Base-by-base conservation (phyloP, 2,888 invertebrate species). In the Teinopalpus imperialis region DNA sequence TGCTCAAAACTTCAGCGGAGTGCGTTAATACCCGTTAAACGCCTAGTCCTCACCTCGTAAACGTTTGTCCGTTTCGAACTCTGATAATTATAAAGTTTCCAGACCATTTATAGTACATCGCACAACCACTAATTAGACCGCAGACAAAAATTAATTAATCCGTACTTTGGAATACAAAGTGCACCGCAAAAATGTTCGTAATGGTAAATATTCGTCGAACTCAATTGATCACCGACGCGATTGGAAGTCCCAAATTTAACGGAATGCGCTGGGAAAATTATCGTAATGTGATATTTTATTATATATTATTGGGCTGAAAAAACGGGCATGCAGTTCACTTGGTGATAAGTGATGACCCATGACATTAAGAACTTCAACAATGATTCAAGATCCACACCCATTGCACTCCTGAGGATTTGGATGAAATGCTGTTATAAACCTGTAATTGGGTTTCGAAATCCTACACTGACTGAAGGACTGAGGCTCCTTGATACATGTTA, bases 71-170 rank as follows among this genome's bases (percentile, higher is more conserved):
- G 43, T 37, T 48, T 35, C 30, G 43, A 53, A 47, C 46, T 44
- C 31, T 30, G 42, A 52, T 42, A 40, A 45, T 46, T 43, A 44
- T 49, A 44, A 53, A 51, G 41, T 51, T 53, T 51, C 39, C 46
- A 53, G 51, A 53, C 53, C 53, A 44, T 53, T 47, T 40, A 20
- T 48, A 48, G 29, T 45, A 42, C 39, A 39, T 43, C 42, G 46
- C 46, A 31, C 43, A 35, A 31, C 53, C 51, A 42, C 48, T 49
- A 53, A 53, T 53, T 51, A 46, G 43, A 49, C 53, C 53, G 39
- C 53, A 53, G 53, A 53, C 49, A 53, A 53, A 51, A 53, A 53
- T 49, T 53, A 51, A 53, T 51, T 53, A 48, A 53, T 53, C 43
- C 43, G 18, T 43, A 50, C 48, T 46, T n/a, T n/a, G n/a, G n/a